Evolutionary conservation across 2,797 vertebrate species (phyloP).

Genomic region (Threskiornis aethiopicus): DNA sequence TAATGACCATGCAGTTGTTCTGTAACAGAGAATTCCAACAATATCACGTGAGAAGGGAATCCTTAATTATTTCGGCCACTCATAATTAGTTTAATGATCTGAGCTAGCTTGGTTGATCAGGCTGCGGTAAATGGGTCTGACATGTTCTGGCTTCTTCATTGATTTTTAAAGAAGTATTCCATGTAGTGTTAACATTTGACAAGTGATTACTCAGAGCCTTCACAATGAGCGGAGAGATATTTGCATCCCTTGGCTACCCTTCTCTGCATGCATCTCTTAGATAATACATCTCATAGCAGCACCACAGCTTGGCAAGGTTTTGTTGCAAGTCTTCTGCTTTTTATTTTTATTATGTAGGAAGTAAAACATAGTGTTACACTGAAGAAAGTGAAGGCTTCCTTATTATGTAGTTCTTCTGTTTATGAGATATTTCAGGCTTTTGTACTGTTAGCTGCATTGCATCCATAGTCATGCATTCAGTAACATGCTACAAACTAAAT

Average conservation of each 20-base stretch:
- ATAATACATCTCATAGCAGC: neutral
- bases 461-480: neutral
- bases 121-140: neutral
- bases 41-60: neutral
- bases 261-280: neutral
- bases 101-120: constrained; percentile 14
- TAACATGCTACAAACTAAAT: neutral
- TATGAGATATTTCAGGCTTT: neutral
- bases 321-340: neutral
- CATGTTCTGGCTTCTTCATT: neutral
- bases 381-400: neutral
- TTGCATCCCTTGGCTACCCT: neutral
- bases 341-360: neutral
- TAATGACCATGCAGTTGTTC: neutral
- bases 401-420: neutral
- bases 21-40: constrained; percentile 2
- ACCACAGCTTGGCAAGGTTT: neutral
- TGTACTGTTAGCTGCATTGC: neutral
- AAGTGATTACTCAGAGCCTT: neutral
- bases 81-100: constrained; percentile 34
- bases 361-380: neutral
- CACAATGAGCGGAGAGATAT: neutral
- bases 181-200: neutral
- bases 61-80: neutral
- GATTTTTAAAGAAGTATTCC: constrained; percentile 12